Base-by-base conservation (phyloP, 2,113 vertebrate species). In the Nycticorax nycticorax region DNA sequence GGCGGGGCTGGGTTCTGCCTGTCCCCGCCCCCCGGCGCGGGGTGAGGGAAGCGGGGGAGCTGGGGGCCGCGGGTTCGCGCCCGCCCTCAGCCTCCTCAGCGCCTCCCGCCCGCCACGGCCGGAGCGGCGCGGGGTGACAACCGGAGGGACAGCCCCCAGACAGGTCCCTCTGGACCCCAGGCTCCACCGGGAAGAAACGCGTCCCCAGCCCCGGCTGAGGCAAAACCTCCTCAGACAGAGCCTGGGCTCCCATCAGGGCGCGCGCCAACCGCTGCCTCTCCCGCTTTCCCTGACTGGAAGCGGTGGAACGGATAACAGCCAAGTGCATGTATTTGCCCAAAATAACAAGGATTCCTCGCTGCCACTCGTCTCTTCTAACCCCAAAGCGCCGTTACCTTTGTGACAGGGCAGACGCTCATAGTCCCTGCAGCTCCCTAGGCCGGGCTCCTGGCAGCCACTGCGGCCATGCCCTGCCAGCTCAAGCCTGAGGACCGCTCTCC, bases 11-110 rank as follows among this genome's bases (percentile, higher is more conserved):
- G 20, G 14, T 6, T 0, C 1, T 0, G 7, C 18, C 33, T 19
- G 23, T 9, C 41, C 48, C 63, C 79, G 52, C 85, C 74, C 47
- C 9, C 5, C n/a, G 53, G 15, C 30, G 3, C 3, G 22, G 27
- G 7, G 15, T 8, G 66, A 19, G 47, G 45, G 47, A 16, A 47
- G n/a, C 5, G 11, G 33, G 52, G 17, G 7, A 9, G 6, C 19
- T 8, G 18, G 19, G 45, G 10, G 0, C 0, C 4, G 1, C 9
- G 3, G 48, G 68, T 84, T 87, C 48, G 82, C 8, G 48, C 12
- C 53, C 6, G 3, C 48, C 26, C 9, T 77, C 37, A 0, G 73
- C 9, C 11, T 0, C 7, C 5, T 55, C 9, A 3, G 62, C 3
- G 6, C 17, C 8, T 16, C 9, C 6, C 32, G 19, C 4, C 2